Base-by-base conservation (phyloP, 2,888 invertebrate genomes). In the Hyposoter dolosus region DNA sequence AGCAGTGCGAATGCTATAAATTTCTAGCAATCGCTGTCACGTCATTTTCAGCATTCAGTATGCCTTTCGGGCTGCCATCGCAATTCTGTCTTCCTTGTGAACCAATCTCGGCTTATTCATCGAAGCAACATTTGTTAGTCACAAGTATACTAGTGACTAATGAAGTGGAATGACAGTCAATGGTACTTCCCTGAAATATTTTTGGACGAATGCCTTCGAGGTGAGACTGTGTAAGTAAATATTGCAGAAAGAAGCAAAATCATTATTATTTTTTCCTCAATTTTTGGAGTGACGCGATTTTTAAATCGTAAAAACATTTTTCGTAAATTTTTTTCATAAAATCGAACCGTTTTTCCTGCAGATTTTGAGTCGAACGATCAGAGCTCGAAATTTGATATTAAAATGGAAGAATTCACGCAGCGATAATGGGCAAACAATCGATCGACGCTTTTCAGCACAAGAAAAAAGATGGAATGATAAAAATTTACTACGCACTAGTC, bases 1-100 rank as follows among this genome's bases (percentile, higher is more conserved):
- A 28, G 56, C 71, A 53, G 69, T 47, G 68, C 66, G 66, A 72
- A 81, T 15, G 74, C 82, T 53, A 85, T 85, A 85, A 85, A 85
- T 85, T 82, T 82, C 17, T 43, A 78, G 68, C 78, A 43, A 72
- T 84, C 81, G 63, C 72, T 77, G 71, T 56, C 65, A 23, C 17
- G 43, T 32, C 32, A 50, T 63, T 71, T 56, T 60, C 56, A 76
- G 28, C 28, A 79, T 71, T 60, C 75, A 23, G 74, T 82, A 85
- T 79, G 75, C 74, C 75, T n/a, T 32, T 56, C 60, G 12, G 23
- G 40, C 65, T 68, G 32, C 56, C 65, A 56, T 82, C 79, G n/a
- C n/a, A 40, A 45, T 35, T 71, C 32, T 19, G 17, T 43, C 53
- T 78, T 71, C 60, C 35, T 60, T 56, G 32, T 65, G 65, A 50